Base-by-base conservation (phyloP, 2,113 vertebrate species). In the Telmatochromis brichardi region DNA sequence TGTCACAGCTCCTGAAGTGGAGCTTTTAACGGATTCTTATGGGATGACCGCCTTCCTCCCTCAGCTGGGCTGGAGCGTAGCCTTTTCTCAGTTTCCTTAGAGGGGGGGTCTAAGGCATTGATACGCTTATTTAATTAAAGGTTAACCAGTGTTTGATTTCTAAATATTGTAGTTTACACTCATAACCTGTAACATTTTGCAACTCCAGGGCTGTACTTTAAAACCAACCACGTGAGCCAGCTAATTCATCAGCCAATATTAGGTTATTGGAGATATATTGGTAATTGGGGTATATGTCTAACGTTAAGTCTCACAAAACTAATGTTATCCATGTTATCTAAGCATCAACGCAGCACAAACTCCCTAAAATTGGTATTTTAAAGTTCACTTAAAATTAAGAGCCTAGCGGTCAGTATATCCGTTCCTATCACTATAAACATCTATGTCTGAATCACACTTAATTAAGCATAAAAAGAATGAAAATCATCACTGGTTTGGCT, bases 1-100 rank as follows among this genome's bases (percentile, higher is more conserved):
- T 88, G 65, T 10, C 58, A 81, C 79, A 85, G 85, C 51, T 65
- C 14, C 40, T 85, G 35, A 89, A 90, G 58, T 26, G 23, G 50
- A 63, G 40, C 37, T 78, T 33, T n/a, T n/a, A 78, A 51, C 45
- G 0, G 42, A 33, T 33, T 19, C 15, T 19, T 28, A 31, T 31
- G 3, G 11, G 17, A 78, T 78, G 42, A 50, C 15, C 2, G 0
- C 17, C 47, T 9, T 51, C 73, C 10, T 78, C 10, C 6, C 45
- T 78, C 26, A 78, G 71, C 45, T 13, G 73, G 26, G 45, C 23
- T 19, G 10, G 6, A 78, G 6, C 45, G 6, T n/a, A 4, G 73
- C 15, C 45, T 51, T 78, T 51, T n/a, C 17, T 78, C 17, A 33
- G 73, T 13, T 78, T 33, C 26, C 45, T 51, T 51, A 51, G 0